Evolutionary conservation across 1,140 invertebrate species (phyloP).

Genomic region (Ceratosolen solmsi): DNA sequence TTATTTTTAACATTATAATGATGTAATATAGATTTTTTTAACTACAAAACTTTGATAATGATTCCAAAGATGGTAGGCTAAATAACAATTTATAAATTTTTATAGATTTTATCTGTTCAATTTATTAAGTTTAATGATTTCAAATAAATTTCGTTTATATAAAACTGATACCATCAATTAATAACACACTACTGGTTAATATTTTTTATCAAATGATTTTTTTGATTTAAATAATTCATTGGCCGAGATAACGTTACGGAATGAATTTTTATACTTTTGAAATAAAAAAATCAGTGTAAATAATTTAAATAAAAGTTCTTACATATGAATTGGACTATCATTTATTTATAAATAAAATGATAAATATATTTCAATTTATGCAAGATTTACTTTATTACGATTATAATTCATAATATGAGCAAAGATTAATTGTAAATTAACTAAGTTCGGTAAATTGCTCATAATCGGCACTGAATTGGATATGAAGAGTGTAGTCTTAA

Average conservation of each 20-base stretch:
- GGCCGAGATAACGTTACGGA: too few relatives aligned
- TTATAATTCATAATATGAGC: slow-evolving; percentile 16
- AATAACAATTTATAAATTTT: slow-evolving; percentile 15
- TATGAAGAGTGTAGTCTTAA: not conserved
- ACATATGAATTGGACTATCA: not conserved
- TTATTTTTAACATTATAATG: not conserved
- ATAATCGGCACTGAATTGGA: slow-evolving; percentile 36
- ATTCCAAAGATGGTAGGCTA: not conserved
- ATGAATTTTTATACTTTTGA: not conserved
- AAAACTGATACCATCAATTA: not conserved
- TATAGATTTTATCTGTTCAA: not conserved
- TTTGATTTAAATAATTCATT: too few relatives aligned
- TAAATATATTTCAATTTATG: not conserved
- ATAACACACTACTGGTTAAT: not conserved
- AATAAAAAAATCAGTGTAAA: not conserved
- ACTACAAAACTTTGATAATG: not conserved
- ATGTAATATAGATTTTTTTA: not conserved
- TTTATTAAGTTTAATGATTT: not conserved
- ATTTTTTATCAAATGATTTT: too few relatives aligned
- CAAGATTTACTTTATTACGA: slow-evolving; percentile 20
- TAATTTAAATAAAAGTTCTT: not conserved
- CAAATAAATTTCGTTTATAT: not conserved
- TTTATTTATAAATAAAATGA: not conserved
- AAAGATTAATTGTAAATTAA: not conserved
- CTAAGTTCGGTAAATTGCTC: slow-evolving; percentile 7